A percentile compares a stretch with the other conserved stretches of the same genome.
These are phyloP conservation scores for Aspidapion aeneum DNA, from an alignment of 2,888 invertebrate genomes.

Conservation along the genomic window DNA sequence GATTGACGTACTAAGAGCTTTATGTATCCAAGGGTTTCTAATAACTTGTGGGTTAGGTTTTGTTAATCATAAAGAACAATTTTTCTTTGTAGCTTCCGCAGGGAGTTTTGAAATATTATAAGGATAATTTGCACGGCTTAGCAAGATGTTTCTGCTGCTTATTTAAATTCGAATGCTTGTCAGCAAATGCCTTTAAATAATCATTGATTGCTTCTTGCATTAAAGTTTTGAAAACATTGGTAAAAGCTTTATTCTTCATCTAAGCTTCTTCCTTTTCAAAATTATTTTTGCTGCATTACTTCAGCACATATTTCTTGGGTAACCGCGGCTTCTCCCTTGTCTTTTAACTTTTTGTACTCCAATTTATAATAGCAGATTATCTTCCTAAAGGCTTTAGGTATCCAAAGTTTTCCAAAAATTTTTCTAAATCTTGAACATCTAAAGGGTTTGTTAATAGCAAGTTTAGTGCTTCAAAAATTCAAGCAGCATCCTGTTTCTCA, in stretches of 20 bases:
- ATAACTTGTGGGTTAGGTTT: no score
- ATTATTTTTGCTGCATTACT: conserved; percentile 47
- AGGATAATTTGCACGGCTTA: no score
- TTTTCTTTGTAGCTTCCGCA: no score
- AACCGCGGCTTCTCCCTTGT: conserved; percentile 68
- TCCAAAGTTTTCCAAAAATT: conserved; percentile 53
- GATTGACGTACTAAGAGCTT: no score
- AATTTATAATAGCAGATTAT: conserved; percentile 57
- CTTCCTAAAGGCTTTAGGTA: conserved; percentile 51
- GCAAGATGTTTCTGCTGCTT: no score
- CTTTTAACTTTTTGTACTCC: conserved; percentile 60
- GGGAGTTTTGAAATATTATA: no score
- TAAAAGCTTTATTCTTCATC: conserved; percentile 60
- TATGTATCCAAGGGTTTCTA: no score
- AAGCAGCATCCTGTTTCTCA: conserved; percentile 47
- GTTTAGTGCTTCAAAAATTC: conserved; percentile 42
- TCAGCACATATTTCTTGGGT: conserved; percentile 58
- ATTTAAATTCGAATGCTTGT: background rate
- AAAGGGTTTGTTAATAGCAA: conserved; percentile 48
- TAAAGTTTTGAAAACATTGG: conserved; percentile 55
- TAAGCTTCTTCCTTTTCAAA: conserved; percentile 68
- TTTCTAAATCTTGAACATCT: conserved; percentile 50
- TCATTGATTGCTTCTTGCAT: conserved; percentile 48
- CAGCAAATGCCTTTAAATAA: background rate
- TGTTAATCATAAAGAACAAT: no score